Evolutionary conservation across 2,888 invertebrate genomes (phyloP).

Genomic region (Leucoma salicis): DNA sequence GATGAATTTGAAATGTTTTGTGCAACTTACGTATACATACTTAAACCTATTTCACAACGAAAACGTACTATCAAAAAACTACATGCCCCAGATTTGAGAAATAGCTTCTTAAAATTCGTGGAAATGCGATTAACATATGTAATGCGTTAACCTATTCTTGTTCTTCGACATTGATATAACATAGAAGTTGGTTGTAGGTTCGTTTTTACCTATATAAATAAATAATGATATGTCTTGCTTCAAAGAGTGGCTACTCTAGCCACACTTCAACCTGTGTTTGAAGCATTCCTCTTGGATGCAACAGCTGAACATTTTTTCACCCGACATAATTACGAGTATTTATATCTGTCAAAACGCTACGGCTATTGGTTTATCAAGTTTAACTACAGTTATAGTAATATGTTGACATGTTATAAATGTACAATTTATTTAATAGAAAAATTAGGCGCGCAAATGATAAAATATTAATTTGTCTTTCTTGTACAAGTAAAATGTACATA

Average conservation of each 20-base stretch:
- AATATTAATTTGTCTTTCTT: no score
- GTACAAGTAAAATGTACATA: no score
- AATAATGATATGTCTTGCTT: slow-evolving; percentile 60
- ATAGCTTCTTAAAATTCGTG: slow-evolving; percentile 25
- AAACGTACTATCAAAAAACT: slow-evolving; percentile 27
- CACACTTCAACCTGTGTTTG: slow-evolving; percentile 54
- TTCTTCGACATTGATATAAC: slow-evolving; percentile 41
- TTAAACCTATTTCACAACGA: slow-evolving; percentile 7
- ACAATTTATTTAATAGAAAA: no score
- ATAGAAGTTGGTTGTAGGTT: slow-evolving; percentile 32
- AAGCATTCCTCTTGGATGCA: slow-evolving; percentile 53
- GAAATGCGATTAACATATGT: slow-evolving; percentile 38
- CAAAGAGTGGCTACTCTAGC: slow-evolving; percentile 51
- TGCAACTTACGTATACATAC: no score
- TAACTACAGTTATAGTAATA: not conserved
- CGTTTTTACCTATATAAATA: slow-evolving; percentile 59
- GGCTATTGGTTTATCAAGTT: not conserved
- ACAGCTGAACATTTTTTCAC: slow-evolving; percentile 30
- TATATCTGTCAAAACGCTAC: slow-evolving; percentile 18
- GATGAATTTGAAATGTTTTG: no score
- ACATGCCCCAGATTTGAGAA: slow-evolving; percentile 26
- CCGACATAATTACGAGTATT: slow-evolving; percentile 16
- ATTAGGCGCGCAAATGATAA: no score
- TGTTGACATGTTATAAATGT: no score
- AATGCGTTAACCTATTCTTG: slow-evolving; percentile 50